Base-by-base conservation (phyloP, 92 coral and sea anemone genomes). In the Zoanthus sansibaricus region DNA sequence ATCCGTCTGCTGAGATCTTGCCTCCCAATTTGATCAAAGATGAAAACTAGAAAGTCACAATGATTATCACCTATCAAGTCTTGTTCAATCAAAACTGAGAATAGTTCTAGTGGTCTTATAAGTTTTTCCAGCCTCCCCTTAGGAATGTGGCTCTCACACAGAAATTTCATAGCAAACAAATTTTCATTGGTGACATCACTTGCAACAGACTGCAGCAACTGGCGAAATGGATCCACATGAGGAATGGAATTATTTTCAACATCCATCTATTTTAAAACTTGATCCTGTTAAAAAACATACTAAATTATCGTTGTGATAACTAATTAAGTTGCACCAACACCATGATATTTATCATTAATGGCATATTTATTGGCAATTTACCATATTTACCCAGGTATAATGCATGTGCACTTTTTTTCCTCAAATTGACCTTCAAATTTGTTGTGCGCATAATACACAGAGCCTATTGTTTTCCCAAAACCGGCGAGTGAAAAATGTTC, bases 131-230 rank as follows among this genome's bases (percentile, higher is more conserved):
- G 84, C 44, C 17, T 79, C 64, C 84, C 84, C 44, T 79, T 79
- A 17, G 84, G 84, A 79, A 79, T 79, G 46, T 79, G 84, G 64
- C 74, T 79, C 74, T 64, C 84, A 12, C 84, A 79, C 54, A 79
- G 12, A 46, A 79, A 79, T 79, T 79, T 79, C 11, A 79, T 61
- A 42, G 18, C 69, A 16, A 58, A 73, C 18, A 79, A 70, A 55
- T 79, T 58, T 30, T 79, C 84, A 44, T 66, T 79, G n/a, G 72
- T 79, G 56, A 79, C 21, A 49, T 79, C 74, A 64, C 84, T 79
- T 18, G 84, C 84, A 44, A 79, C 58, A 42, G 72, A 62, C 56
- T 79, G 84, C 42, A 79, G 55, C 31, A 79, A 16, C 21, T 79
- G 84, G 4, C 84, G 84, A 64, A 79, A 79, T 45, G 84, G 84